phyloP scores from a whole-genome alignment of 2,888 invertebrate species.

The Pristionchus maxplancki region DNA sequence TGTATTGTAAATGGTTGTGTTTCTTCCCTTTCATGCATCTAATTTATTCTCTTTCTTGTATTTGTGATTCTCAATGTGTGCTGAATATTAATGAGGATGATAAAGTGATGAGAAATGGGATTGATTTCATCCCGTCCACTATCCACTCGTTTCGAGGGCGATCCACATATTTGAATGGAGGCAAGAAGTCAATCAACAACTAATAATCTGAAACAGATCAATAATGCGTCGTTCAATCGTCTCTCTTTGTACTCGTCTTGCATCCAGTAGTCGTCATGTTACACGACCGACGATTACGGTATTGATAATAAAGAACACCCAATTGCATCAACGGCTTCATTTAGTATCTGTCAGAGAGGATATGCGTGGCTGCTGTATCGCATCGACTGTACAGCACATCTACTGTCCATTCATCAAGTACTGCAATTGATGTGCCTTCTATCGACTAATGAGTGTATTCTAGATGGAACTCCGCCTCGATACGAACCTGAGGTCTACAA shows the following conservation, averaged over 20 bases:
- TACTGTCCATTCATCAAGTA: background rate
- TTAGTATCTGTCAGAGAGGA: background rate
- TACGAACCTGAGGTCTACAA: slow-evolving; percentile 43
- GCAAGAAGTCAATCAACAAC: background rate
- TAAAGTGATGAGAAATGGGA: slow-evolving; percentile 1
- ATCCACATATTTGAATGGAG: background rate
- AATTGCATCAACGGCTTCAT: background rate
- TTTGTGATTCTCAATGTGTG: background rate
- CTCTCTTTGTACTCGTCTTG: slow-evolving; percentile 27
- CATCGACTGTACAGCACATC: slow-evolving; percentile 9
- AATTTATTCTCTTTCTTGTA: slow-evolving; percentile 6
- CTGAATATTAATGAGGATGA: background rate
- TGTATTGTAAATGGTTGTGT: slow-evolving; percentile 15
- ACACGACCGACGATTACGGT: background rate
- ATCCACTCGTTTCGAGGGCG: background rate
- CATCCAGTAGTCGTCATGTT: background rate
- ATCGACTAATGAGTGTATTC: background rate
- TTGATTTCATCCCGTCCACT: background rate
- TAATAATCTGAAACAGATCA: background rate
- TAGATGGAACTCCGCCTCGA: background rate
- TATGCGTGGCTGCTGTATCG: background rate
- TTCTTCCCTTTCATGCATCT: background rate
- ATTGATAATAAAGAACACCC: background rate
- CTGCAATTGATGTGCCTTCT: background rate
- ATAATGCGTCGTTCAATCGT: slow-evolving; percentile 1